Evolutionary conservation across 2,888 invertebrate species (phyloP), one percentile per base, ranked within the genome.

Genomic region (Dynastes maya): DNA sequence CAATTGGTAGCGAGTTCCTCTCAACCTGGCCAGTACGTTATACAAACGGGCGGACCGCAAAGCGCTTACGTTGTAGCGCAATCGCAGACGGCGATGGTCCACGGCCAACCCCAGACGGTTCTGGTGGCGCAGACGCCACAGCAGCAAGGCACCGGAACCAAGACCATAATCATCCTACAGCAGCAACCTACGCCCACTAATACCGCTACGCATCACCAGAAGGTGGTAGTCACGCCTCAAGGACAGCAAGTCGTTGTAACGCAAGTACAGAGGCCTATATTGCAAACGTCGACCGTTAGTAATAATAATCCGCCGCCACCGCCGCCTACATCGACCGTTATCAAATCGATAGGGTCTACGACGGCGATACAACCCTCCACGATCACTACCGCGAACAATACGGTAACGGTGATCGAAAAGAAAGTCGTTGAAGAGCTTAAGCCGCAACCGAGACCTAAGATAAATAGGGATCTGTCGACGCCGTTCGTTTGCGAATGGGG

Each of bases 401-500:
- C 83, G 64, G 80, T 83, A 1, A 71, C 82, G 22, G 78, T 80
- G 72, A 82, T 82, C 22, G 85, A 85, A 53, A 85, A 84, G 75
- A 85, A 85, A 40, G 82, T 82, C 11, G 82, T 82, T 11, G 86
- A 85, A 27, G 82, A 84, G 45, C 55, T 71, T 1, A 82, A 80
- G 68, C 68, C 78, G 16, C 49, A 70, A 4, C 78, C 81, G 16
- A 86, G 84, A 80, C 82, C 84, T 89, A 91, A 83, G 90, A 84
- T 87, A 70, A 81, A 87, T 13, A 83, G 88, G 67, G 89, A 89
- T 82, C 81, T 88, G 71, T 86, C 86, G 22, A 87, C 91, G 82
- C 90, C 93, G 0, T 94, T 91, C 89, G 91, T 97, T 76, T 98
- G 98, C 88, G 98, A 98, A 88, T 98, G 98, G 98, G 92, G 95